Percentiles rank a stretch among this genome's conserved stretches.
Evolutionary conservation across 2,888 invertebrate species (phyloP).

Genomic region (Scaptomyza reducta): DNA sequence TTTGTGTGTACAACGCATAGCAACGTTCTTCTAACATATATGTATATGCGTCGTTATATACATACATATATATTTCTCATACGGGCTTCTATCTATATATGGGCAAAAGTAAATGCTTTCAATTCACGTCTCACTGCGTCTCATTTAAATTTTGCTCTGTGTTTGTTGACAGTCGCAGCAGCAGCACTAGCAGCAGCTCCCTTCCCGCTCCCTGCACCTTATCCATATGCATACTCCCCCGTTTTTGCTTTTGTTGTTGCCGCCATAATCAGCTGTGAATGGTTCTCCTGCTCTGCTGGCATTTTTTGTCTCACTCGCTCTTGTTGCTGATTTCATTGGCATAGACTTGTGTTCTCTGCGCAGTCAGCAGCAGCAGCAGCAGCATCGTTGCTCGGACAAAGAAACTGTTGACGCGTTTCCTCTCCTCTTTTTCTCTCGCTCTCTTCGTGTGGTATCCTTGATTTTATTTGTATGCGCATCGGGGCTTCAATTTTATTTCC

Average conservation of each 20-base stretch:
- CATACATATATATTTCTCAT: slow-evolving; percentile 9
- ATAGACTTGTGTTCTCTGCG: slow-evolving; percentile 22
- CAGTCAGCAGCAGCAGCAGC: slow-evolving; percentile 12
- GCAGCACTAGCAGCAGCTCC: slow-evolving; percentile 16
- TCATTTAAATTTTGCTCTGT: slow-evolving; percentile 44
- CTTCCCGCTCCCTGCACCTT: neutral
- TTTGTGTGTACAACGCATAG: slow-evolving; percentile 15
- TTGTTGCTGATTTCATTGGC: slow-evolving; percentile 16
- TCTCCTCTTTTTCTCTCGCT: slow-evolving; percentile 13
- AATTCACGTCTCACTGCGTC: slow-evolving; percentile 64
- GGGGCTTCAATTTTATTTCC: slow-evolving; percentile 49
- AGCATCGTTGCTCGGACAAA: slow-evolving; percentile 42
- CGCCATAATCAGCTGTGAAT: slow-evolving; percentile 62
- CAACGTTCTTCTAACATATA: slow-evolving; percentile 15
- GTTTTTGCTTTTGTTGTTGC: slow-evolving; percentile 29
- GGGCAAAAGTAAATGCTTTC: slow-evolving; percentile 64
- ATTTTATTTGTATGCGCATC: slow-evolving; percentile 52
- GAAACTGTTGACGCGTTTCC: slow-evolving; percentile 48
- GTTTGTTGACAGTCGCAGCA: slow-evolving; percentile 50
- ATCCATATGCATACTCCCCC: slow-evolving; percentile 23
- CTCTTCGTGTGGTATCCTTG: slow-evolving; percentile 64
- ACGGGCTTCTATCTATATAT: slow-evolving; percentile 36
- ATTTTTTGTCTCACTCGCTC: slow-evolving; percentile 7
- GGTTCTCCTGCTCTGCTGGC: slow-evolving; percentile 20
- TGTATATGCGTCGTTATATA: slow-evolving; percentile 8